These are phyloP conservation scores for Noctua comes DNA, from an alignment of 2,888 invertebrate genomes.

Conservation along the genomic window DNA sequence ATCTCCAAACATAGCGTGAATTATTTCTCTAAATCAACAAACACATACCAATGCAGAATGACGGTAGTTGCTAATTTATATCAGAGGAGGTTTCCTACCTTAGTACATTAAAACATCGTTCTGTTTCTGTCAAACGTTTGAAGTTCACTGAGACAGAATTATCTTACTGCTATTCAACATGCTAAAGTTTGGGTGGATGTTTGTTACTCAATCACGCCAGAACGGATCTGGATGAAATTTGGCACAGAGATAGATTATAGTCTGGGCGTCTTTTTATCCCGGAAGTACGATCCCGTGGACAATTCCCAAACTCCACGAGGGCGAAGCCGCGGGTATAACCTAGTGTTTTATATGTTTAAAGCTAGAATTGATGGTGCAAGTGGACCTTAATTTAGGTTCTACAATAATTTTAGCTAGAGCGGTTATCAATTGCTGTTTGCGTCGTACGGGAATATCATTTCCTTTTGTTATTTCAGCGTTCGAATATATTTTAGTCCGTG, in stretches of 20 bases:
- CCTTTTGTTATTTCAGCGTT: conserved; percentile 24
- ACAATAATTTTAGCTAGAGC: conserved; percentile 16
- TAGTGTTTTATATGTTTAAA: neutral
- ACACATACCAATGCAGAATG: conserved; percentile 2
- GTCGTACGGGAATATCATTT: conserved; percentile 19
- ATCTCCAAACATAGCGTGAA: conserved; percentile 32
- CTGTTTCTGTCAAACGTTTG: neutral
- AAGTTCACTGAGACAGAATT: neutral
- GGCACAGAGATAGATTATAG: too few species aligned
- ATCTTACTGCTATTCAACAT: neutral
- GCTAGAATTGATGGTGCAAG: neutral
- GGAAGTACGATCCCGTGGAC: too few species aligned
- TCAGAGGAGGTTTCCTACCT: neutral
- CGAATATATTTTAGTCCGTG: conserved; percentile 15
- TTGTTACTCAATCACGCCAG: too few species aligned
- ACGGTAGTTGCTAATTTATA: conserved; percentile 40
- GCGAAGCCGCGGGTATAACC: neutral
- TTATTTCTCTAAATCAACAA: conserved; percentile 45
- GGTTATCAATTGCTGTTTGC: conserved; percentile 12
- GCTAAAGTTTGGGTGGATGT: too few species aligned
- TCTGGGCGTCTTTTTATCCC: too few species aligned
- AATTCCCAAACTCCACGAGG: neutral
- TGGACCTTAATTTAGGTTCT: conserved; percentile 2
- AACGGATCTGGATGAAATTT: too few species aligned
- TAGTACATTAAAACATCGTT: neutral